Conservation (phyloP, 1,140 invertebrate species). For the Eumeta japonica region DNA sequence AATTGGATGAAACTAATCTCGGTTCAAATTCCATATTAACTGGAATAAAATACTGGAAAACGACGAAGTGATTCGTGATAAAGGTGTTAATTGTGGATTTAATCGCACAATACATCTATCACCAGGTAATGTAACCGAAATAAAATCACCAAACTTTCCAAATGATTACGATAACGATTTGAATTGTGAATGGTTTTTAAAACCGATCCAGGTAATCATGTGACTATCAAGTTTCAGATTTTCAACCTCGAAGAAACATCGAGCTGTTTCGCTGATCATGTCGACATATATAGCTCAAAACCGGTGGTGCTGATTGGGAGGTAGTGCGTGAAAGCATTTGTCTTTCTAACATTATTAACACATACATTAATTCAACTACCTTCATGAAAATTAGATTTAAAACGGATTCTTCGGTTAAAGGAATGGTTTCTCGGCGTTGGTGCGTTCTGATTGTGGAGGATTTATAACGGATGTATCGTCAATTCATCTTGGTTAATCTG, state of each 20-base stretch:
- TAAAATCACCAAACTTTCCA: constrained; percentile 75
- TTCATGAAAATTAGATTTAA: constrained; percentile 46
- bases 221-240: constrained; percentile 54
- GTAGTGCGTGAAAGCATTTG: constrained; percentile 56
- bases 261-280: constrained; percentile 60
- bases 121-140: constrained; percentile 11
- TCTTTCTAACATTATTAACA: constrained; percentile 34
- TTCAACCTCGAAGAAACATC: constrained; percentile 62
- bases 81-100: constrained; percentile 49
- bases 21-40: constrained; percentile 62
- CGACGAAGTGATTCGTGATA: not conserved
- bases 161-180: constrained; percentile 70
- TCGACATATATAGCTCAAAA: constrained; percentile 58
- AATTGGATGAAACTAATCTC: constrained; percentile 29
- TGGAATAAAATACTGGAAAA: constrained; percentile 61
- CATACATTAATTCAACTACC: constrained; percentile 25
- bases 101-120: constrained; percentile 36
- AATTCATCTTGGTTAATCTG: too few species aligned
- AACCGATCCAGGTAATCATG: constrained; percentile 59
- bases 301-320: constrained; percentile 44
- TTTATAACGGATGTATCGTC: constrained; percentile 42
- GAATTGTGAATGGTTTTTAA: constrained; percentile 75
- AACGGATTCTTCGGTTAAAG: constrained; percentile 31
- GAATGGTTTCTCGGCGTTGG: constrained; percentile 30
- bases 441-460: constrained; percentile 61